Evolutionary conservation across 1,140 invertebrate genomes (phyloP), one percentile per base, ranked within the genome.

Genomic region (Lordiphosa collinella): DNA sequence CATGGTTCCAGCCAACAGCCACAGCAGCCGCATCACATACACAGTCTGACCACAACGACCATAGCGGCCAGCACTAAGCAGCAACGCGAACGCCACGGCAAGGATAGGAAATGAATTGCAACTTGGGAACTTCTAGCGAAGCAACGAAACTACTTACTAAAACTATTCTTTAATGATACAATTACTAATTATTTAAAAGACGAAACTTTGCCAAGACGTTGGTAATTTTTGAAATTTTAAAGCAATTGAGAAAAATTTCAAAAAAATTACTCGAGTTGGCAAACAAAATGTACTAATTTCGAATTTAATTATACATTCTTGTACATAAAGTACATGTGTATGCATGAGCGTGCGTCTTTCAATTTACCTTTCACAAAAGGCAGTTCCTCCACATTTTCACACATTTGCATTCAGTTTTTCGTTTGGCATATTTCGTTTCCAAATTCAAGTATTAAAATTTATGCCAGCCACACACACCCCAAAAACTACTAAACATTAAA

Each of bases 191-290:
- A 70, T n/a, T 46, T 51, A 66, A 43, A 58, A 31, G 36, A 67
- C 63, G 57, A 67, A 58, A 40, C 9, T 29, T 13, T 32, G 32
- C 44, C 41, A 13, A 25, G 22, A 44, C 9, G 44, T 66, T 58
- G 55, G 78, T 84, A 84, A 84, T 84, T 84, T 84, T 69, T 72
- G 67, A 78, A 84, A 78, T 78, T 84, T 82, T 84, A 64, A 29
- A 41, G 40, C 35, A 36, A 40, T 51, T 62, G 12, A 62, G 37
- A 49, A 76, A 80, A 80, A 80, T 80, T 80, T 82, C 66, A 82
- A 73, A 34, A 29, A 58, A 84, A 84, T 84, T 84, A 85, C 58
- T 51, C 8, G 10, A 44, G 53, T 51, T 67, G 79, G 54, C 51
- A 10, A 16, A 41, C 53, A 8, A 7, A 44, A 58, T 32, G 6